Percentiles rank a stretch among this genome's conserved stretches.
These are phyloP conservation scores for Vandiemenella viatica DNA, from an alignment of 2,888 invertebrate genomes.

Conservation along the genomic window DNA sequence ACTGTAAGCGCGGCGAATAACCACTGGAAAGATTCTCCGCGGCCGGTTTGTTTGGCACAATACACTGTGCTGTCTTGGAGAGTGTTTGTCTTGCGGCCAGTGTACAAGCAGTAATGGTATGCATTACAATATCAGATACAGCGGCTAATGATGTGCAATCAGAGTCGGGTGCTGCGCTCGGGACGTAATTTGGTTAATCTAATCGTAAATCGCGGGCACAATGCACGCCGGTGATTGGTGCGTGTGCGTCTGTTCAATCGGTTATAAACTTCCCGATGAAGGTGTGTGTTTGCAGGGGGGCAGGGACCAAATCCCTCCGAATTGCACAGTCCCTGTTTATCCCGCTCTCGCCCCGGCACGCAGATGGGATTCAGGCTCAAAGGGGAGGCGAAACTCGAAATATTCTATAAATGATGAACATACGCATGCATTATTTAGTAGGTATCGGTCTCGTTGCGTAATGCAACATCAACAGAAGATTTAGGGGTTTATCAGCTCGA, in stretches of 20 bases:
- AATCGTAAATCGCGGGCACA: conserved; percentile 7
- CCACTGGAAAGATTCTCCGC: no score
- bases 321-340: not conserved
- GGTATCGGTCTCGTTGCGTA: not conserved
- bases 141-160: conserved; percentile 10
- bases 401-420: not conserved
- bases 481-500: not conserved
- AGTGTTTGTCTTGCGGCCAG: not conserved
- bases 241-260: not conserved
- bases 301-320: not conserved
- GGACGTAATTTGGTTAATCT: conserved; percentile 13
- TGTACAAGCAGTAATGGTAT: conserved; percentile 3
- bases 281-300: no score
- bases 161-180: no score
- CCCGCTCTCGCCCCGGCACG: not conserved
- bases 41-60: no score
- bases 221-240: not conserved
- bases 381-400: no score
- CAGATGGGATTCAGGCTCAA: not conserved
- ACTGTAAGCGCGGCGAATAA: no score
- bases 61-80: no score
- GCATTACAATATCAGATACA: conserved; percentile 8
- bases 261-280: not conserved
- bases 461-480: not conserved
- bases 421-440: not conserved